Evolutionary conservation across 2,888 invertebrate genomes (phyloP).

Genomic region (Stegophylla sp.): DNA sequence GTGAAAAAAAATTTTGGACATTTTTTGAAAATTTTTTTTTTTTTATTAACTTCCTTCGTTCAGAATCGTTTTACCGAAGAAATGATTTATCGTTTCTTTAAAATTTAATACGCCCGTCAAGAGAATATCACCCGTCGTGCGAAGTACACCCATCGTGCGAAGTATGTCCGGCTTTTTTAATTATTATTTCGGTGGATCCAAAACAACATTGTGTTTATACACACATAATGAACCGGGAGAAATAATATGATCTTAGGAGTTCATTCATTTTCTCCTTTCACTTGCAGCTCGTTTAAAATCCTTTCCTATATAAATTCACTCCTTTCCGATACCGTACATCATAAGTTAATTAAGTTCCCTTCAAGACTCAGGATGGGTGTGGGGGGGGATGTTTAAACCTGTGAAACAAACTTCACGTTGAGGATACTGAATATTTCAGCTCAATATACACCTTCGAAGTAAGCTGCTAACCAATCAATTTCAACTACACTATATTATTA

Average conservation of each 20-base stretch:
- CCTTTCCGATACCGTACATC: neutral
- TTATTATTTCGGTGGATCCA: conserved; percentile 18
- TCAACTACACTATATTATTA: neutral
- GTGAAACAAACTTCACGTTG: conserved; percentile 2
- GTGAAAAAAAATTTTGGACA: too few species aligned
- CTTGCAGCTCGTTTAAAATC: neutral
- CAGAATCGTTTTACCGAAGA: too few species aligned
- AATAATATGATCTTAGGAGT: conserved; percentile 34
- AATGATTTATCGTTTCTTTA: too few species aligned
- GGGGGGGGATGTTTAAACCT: neutral
- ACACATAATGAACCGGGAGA: conserved; percentile 12
- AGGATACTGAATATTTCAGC: neutral
- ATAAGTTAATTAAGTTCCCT: conserved; percentile 39
- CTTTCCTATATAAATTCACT: neutral
- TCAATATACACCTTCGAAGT: neutral
- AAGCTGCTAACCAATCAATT: neutral
- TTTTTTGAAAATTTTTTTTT: too few species aligned
- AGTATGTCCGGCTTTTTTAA: too few species aligned
- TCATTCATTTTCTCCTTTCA: conserved; percentile 6
- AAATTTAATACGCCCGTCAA: too few species aligned
- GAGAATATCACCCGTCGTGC: too few species aligned
- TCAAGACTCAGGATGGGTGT: neutral
- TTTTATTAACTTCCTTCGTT: too few species aligned
- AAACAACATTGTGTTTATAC: conserved; percentile 21
- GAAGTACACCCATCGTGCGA: too few species aligned